Percentiles rank a stretch among this genome's conserved stretches.
phyloP scores from a whole-genome alignment of 2,113 vertebrate species.

The Proteles cristata region DNA sequence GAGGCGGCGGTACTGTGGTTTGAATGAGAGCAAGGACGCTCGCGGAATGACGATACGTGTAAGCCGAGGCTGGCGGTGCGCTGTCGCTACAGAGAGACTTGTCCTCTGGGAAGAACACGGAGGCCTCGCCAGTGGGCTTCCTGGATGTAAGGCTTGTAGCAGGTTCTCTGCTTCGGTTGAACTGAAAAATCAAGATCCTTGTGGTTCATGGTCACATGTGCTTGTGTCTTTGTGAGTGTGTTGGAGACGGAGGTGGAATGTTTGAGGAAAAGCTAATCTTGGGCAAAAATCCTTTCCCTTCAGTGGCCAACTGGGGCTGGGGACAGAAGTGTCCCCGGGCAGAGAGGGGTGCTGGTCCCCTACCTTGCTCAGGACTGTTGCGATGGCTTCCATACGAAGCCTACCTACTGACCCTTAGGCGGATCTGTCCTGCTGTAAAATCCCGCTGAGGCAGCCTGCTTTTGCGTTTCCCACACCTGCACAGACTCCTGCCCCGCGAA shows the following conservation, averaged over 20 bases:
- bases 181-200: not conserved
- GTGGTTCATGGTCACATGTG: not conserved
- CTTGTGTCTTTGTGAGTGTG: not conserved
- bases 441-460: fast-evolving
- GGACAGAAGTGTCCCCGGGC: not conserved
- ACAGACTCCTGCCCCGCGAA: fast-evolving
- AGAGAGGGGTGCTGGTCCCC: fast-evolving
- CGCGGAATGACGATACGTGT: fast-evolving
- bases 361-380: not conserved
- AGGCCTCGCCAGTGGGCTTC: fast-evolving
- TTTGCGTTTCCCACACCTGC: not conserved
- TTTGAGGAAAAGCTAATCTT: not conserved
- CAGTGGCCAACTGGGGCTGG: fast-evolving
- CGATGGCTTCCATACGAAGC: not conserved
- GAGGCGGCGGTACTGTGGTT: fast-evolving
- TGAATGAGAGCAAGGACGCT: not conserved
- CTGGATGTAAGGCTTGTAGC: not conserved
- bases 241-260: not conserved
- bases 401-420: too few relatives aligned
- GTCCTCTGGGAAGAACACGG: not conserved
- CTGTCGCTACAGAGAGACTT: fast-evolving
- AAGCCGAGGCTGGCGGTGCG: fast-evolving
- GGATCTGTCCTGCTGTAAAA: not conserved
- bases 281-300: not conserved
- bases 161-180: not conserved